Percentiles rank a stretch among this genome's conserved stretches.
Evolutionary conservation across 2,113 vertebrate genomes (phyloP).

Genomic region (Barnardius zonarius): DNA sequence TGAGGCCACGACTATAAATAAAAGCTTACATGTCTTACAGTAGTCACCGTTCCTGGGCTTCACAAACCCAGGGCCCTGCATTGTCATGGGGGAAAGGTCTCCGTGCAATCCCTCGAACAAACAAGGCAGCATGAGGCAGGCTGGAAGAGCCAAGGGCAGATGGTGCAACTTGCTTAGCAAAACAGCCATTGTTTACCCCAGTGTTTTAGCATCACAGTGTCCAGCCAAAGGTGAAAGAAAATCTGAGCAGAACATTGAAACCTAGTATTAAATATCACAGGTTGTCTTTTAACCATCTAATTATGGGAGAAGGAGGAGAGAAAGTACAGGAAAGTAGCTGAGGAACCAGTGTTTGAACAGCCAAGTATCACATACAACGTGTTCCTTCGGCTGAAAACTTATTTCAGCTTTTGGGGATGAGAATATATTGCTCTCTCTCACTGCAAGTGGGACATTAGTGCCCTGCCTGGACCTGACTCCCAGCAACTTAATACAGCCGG

Average conservation of each 20-base stretch:
- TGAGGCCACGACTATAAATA: neutral
- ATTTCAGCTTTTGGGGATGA: neutral
- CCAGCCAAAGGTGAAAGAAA: neutral
- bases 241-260: neutral
- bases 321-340: neutral
- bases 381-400: neutral
- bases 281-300: neutral
- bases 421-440: neutral
- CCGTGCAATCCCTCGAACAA: neutral
- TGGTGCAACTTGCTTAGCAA: neutral
- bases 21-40: neutral
- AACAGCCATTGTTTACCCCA: neutral
- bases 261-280: neutral
- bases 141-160: neutral
- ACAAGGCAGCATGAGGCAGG: neutral
- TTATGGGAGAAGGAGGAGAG: neutral
- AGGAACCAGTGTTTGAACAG: neutral
- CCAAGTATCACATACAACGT: accelerated
- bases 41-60: neutral
- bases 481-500: neutral
- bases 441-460: neutral
- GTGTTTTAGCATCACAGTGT: neutral
- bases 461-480: neutral
- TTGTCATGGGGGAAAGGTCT: neutral
- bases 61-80: neutral